Evolutionary conservation across 2,888 invertebrate genomes (phyloP).

Genomic region (Cerastoderma edule): DNA sequence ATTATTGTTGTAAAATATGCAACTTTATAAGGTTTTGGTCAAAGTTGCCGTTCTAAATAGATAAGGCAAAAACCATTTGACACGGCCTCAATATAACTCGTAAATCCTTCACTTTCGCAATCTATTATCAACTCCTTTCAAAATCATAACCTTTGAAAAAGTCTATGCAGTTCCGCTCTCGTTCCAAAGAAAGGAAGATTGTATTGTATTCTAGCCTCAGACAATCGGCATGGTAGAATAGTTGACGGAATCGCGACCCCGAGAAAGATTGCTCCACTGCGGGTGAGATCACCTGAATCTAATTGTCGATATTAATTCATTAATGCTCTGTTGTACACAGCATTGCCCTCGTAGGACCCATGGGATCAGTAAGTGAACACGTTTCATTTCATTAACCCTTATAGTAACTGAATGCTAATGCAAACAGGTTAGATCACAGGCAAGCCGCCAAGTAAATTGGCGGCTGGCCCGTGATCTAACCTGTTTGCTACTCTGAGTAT

Average conservation of each 20-base stretch:
- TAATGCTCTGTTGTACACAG: slow-evolving; percentile 15
- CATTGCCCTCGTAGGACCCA: not conserved
- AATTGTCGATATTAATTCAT: slow-evolving; percentile 30
- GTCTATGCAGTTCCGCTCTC: slow-evolving; percentile 44
- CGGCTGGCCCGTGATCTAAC: too few species aligned
- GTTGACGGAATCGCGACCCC: slow-evolving; percentile 44
- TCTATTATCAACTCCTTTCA: slow-evolving; percentile 37
- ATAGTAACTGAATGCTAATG: too few species aligned
- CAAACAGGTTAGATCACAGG: too few species aligned
- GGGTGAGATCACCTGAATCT: slow-evolving; percentile 23
- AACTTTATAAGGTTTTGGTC: slow-evolving; percentile 26
- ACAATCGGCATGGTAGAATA: slow-evolving; percentile 25
- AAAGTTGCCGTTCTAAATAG: slow-evolving; percentile 36
- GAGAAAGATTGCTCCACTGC: slow-evolving; percentile 29
- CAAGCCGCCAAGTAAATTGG: too few species aligned
- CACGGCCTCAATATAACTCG: slow-evolving; percentile 40
- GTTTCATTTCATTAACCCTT: slow-evolving; percentile 2
- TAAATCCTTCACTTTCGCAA: slow-evolving; percentile 46
- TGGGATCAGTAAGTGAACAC: not conserved
- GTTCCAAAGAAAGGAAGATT: slow-evolving; percentile 38
- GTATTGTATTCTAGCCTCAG: slow-evolving; percentile 17
- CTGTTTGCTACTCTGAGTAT: too few species aligned
- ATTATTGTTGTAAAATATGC: slow-evolving; percentile 27
- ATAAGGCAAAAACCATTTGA: slow-evolving; percentile 23
- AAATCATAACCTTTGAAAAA: slow-evolving; percentile 46